Conservation (phyloP, 64 coral and sea anemone species). For the Montipora cactus region DNA sequence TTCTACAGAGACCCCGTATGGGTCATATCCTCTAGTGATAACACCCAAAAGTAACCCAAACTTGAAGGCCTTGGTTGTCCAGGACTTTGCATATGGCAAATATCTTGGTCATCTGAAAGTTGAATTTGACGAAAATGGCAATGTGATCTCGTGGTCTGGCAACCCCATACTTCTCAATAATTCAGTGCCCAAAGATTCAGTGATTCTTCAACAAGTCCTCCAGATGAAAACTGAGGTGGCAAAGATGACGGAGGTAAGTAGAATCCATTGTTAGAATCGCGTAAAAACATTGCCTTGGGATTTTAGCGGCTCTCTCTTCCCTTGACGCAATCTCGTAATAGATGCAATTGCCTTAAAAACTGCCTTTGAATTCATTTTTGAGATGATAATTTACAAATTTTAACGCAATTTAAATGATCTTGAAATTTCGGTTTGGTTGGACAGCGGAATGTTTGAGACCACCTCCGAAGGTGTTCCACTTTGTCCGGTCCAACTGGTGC, state of each 20-base stretch:
- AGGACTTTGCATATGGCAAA: slow-evolving; percentile 73
- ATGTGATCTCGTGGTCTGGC: slow-evolving; percentile 76
- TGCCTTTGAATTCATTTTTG: too few relatives aligned
- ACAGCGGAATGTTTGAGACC: too few relatives aligned
- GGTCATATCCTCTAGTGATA: slow-evolving; percentile 82
- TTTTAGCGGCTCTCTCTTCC: too few relatives aligned
- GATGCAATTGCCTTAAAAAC: too few relatives aligned
- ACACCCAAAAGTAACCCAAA: slow-evolving; percentile 32
- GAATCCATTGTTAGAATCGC: too few relatives aligned
- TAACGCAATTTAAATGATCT: too few relatives aligned
- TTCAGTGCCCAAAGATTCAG: slow-evolving; percentile 39
- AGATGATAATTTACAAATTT: too few relatives aligned
- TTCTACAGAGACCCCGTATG: slow-evolving; percentile 69
- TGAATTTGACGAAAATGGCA: slow-evolving; percentile 73
- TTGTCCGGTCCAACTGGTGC: too few relatives aligned
- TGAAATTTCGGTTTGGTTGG: too few relatives aligned
- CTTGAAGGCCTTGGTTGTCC: slow-evolving; percentile 71
- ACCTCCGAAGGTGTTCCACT: too few relatives aligned
- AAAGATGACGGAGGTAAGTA: slow-evolving; percentile 17
- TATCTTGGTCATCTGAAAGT: slow-evolving; percentile 79
- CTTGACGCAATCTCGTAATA: too few relatives aligned
- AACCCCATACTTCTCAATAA: slow-evolving; percentile 84
- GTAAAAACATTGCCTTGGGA: too few relatives aligned
- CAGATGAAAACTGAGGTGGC: slow-evolving; percentile 42
- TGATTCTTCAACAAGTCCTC: slow-evolving; percentile 1